These are phyloP conservation scores for Yoshiicerus persimilis DNA, from an alignment of 1,140 invertebrate species.

Conservation along the genomic window DNA sequence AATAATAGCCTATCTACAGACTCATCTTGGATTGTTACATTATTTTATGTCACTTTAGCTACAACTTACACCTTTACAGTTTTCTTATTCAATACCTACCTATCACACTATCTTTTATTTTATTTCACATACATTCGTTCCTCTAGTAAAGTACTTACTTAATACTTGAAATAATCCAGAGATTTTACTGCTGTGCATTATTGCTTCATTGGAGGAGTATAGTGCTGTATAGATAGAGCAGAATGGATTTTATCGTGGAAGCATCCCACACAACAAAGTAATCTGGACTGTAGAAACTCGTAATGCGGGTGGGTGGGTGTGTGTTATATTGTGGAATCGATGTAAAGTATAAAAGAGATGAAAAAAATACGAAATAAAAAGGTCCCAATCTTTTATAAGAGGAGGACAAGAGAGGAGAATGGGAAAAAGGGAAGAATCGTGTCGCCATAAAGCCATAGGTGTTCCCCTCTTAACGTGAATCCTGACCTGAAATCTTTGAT, in stretches of 20 bases:
- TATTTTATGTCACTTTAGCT: slow-evolving; percentile 6
- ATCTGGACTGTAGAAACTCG: background rate
- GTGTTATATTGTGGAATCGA: slow-evolving; percentile 24
- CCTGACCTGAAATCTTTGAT: slow-evolving; percentile 44
- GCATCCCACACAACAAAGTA: background rate
- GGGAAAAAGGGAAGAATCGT: slow-evolving; percentile 38
- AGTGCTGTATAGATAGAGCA: background rate
- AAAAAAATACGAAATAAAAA: slow-evolving; percentile 15
- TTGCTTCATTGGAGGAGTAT: background rate
- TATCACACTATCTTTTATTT: background rate
- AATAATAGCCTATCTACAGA: background rate
- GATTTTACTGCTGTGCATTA: background rate
- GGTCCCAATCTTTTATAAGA: slow-evolving; percentile 15
- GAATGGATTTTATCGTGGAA: background rate
- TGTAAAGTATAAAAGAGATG: slow-evolving; percentile 11
- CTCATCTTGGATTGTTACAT: slow-evolving; percentile 6
- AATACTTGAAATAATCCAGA: no score
- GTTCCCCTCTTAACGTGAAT: slow-evolving; percentile 40
- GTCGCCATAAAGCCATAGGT: slow-evolving; percentile 50
- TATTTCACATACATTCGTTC: background rate
- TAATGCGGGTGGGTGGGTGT: slow-evolving; percentile 23
- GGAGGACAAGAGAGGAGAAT: background rate
- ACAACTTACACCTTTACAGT: background rate
- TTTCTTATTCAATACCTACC: background rate
- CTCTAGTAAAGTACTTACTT: background rate